Evolutionary conservation across 2,797 vertebrate genomes (phyloP).

Genomic region (Cuniculus paca): DNA sequence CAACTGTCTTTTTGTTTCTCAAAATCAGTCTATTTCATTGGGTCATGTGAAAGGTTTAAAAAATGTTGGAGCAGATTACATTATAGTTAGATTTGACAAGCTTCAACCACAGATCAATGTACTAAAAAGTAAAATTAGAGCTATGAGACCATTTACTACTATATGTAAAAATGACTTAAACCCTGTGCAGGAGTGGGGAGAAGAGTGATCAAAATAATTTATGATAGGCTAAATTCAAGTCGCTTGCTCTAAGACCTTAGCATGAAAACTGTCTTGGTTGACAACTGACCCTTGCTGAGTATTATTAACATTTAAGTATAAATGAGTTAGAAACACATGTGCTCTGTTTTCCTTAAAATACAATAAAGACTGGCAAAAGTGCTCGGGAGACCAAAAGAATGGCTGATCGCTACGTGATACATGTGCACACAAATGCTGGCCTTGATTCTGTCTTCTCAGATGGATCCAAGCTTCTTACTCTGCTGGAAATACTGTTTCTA

Average conservation of each 20-base stretch:
- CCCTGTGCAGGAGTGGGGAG: neutral
- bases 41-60: slow-evolving; percentile 29
- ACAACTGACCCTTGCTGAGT: neutral
- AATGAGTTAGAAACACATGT: slow-evolving; percentile 17
- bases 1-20: slow-evolving; percentile 34
- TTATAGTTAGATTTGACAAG: slow-evolving; percentile 61
- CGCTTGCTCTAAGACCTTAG: neutral
- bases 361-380: neutral
- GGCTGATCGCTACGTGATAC: neutral
- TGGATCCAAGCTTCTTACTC: neutral
- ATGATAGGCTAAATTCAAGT: slow-evolving; percentile 27
- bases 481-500: neutral
- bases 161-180: slow-evolving; percentile 44
- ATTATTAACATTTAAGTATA: slow-evolving; percentile 31
- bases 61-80: neutral
- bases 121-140: slow-evolving; percentile 33
- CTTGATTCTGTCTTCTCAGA: neutral
- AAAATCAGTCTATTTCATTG: slow-evolving; percentile 50
- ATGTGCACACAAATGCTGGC: neutral
- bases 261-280: neutral
- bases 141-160: slow-evolving; percentile 19
- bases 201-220: slow-evolving; percentile 35
- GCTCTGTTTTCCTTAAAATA: neutral
- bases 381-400: neutral
- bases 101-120: slow-evolving; percentile 20